Evolutionary conservation across 2,888 invertebrate species (phyloP).

Genomic region (Watsonalla binaria): DNA sequence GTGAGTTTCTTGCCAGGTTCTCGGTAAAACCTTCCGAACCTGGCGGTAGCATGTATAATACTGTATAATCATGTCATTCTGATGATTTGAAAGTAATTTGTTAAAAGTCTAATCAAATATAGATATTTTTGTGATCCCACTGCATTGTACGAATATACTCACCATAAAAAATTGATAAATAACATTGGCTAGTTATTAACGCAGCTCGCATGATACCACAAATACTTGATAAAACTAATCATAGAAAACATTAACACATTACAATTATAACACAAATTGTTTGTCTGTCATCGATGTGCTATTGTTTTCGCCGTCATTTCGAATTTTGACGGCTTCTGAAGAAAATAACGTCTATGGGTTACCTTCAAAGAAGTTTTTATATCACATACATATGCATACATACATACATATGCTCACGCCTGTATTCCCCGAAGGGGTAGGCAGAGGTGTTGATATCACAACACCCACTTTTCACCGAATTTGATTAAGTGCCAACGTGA

Average conservation of each 20-base stretch:
- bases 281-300: slow-evolving; percentile 20
- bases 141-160: slow-evolving; percentile 20
- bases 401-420: too few species aligned
- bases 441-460: too few species aligned
- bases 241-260: slow-evolving; percentile 32
- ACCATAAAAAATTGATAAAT: slow-evolving; percentile 67
- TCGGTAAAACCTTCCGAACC: too few species aligned
- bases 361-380: neutral
- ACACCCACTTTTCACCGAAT: too few species aligned
- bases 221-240: slow-evolving; percentile 36
- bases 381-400: too few species aligned
- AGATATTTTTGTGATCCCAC: neutral
- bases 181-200: slow-evolving; percentile 59
- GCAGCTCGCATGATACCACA: slow-evolving; percentile 46
- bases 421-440: too few species aligned
- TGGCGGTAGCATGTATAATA: too few species aligned
- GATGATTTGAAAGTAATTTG: too few species aligned
- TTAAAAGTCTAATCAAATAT: neutral
- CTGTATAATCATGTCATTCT: too few species aligned
- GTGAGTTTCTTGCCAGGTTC: too few species aligned
- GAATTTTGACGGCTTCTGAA: slow-evolving; percentile 11
- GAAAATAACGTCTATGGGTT: neutral
- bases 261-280: slow-evolving; percentile 9
- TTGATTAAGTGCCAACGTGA: too few species aligned
- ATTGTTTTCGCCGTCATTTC: slow-evolving; percentile 18